phyloP scores from a whole-genome alignment of 2,888 invertebrate genomes.

The Crematogaster levior region DNA sequence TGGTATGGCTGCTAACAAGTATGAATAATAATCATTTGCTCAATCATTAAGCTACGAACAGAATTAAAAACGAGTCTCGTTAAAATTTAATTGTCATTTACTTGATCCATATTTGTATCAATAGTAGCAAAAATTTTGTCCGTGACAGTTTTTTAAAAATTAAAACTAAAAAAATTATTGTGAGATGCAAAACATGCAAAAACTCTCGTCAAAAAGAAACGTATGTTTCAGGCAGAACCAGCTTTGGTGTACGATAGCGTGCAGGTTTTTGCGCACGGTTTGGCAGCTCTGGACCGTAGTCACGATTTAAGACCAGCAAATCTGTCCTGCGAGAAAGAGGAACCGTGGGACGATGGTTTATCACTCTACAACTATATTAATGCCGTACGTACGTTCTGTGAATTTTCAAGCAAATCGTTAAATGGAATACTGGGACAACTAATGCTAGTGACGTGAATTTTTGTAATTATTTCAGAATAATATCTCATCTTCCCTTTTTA shows the following conservation, averaged over 20 bases:
- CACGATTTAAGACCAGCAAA: constrained; percentile 90
- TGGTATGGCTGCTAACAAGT: constrained; percentile 3
- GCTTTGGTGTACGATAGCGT: constrained; percentile 95
- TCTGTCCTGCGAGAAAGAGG: constrained; percentile 93
- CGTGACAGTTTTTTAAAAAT: background rate
- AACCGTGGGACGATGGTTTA: constrained; percentile 92
- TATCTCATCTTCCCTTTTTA: background rate
- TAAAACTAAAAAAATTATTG: background rate
- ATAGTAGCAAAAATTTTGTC: background rate
- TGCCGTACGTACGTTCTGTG: constrained; percentile 87
- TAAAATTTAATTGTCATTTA: constrained; percentile 18
- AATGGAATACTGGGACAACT: background rate
- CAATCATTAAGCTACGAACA: constrained; percentile 19
- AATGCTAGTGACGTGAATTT: background rate
- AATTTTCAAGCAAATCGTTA: constrained; percentile 17
- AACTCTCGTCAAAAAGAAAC: constrained; percentile 57
- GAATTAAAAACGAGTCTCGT: background rate
- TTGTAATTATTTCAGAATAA: constrained; percentile 34
- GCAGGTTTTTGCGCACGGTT: constrained; percentile 92
- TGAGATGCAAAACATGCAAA: background rate
- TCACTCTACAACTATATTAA: constrained; percentile 92
- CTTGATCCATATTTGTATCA: background rate
- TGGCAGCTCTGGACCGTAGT: constrained; percentile 91
- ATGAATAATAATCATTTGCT: constrained; percentile 34
- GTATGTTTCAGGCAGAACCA: constrained; percentile 91